phyloP scores from a whole-genome alignment of 1,140 invertebrate species.

The Lordiphosa clarofinis region DNA sequence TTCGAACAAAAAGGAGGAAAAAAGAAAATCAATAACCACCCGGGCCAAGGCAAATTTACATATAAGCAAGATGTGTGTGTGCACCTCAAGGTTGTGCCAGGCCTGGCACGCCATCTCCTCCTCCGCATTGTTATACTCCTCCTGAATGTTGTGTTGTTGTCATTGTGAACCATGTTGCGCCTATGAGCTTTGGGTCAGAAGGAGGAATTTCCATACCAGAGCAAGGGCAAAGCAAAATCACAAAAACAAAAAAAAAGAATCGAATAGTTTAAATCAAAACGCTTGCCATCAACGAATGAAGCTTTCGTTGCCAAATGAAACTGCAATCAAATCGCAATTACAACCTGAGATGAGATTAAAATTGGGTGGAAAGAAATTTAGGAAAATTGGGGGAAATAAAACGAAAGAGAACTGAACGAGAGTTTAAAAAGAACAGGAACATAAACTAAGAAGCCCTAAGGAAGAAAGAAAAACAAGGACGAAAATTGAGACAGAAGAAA shows the following conservation, averaged over 20 bases:
- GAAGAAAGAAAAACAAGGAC: too few species aligned
- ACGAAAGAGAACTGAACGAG: too few species aligned
- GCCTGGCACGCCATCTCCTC: slow-evolving; percentile 3
- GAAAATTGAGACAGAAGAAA: too few species aligned
- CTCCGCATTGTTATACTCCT: slow-evolving; percentile 28
- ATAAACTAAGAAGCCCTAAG: too few species aligned
- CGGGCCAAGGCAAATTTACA: slow-evolving; percentile 45
- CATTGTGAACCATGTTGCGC: slow-evolving; percentile 26
- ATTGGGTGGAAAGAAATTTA: too few species aligned
- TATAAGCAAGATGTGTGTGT: slow-evolving; percentile 7
- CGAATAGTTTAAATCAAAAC: slow-evolving; percentile 8
- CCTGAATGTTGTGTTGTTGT: slow-evolving; percentile 11
- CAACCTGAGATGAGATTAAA: too few species aligned
- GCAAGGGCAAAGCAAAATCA: slow-evolving; percentile 52
- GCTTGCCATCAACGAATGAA: slow-evolving; percentile 25
- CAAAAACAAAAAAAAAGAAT: too few species aligned
- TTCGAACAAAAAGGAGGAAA: slow-evolving; percentile 6
- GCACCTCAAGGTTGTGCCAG: slow-evolving; percentile 45
- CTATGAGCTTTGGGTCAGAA: slow-evolving; percentile 4
- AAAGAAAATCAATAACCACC: slow-evolving; percentile 65
- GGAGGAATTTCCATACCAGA: slow-evolving; percentile 35
- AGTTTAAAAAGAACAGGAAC: too few species aligned
- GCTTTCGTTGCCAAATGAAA: slow-evolving; percentile 24
- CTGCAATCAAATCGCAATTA: not conserved
- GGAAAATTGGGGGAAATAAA: too few species aligned